phyloP scores from a whole-genome alignment of 2,797 vertebrate genomes.

The Myotis planiceps region DNA sequence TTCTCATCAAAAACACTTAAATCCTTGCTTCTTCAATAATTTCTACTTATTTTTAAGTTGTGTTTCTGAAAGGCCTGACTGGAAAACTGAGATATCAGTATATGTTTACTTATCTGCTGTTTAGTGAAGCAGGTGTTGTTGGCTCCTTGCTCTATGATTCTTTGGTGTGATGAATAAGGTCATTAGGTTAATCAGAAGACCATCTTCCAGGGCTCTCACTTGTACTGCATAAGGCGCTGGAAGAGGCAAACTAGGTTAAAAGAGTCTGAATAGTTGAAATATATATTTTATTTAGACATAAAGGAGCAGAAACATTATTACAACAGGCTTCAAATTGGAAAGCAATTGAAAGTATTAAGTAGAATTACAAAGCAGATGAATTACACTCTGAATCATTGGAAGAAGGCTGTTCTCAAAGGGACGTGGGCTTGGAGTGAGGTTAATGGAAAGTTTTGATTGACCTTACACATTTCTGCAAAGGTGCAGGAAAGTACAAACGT shows the following conservation, averaged over 20 bases:
- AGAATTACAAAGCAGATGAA: not conserved
- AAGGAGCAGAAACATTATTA: not conserved
- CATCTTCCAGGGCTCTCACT: not conserved
- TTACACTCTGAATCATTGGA: not conserved
- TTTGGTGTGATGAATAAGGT: not conserved
- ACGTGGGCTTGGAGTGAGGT: not conserved
- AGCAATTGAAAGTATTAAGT: not conserved
- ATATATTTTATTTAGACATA: not conserved
- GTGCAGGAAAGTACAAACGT: conserved; percentile 26
- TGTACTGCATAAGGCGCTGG: not conserved
- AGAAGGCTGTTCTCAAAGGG: not conserved
- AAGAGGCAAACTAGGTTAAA: not conserved
- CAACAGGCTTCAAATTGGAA: not conserved
- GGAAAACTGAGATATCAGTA: not conserved
- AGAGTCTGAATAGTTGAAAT: not conserved
- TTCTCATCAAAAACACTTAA: not conserved
- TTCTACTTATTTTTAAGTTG: not conserved
- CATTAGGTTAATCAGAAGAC: not conserved
- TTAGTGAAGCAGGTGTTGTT: not conserved
- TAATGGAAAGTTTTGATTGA: not conserved
- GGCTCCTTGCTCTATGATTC: not conserved
- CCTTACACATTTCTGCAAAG: conserved; percentile 29
- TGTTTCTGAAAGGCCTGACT: not conserved
- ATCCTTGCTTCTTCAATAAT: not conserved
- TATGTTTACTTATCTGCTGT: not conserved